Evolutionary conservation across 2,888 invertebrate species (phyloP).

Genomic region (Loripinus fragilis): DNA sequence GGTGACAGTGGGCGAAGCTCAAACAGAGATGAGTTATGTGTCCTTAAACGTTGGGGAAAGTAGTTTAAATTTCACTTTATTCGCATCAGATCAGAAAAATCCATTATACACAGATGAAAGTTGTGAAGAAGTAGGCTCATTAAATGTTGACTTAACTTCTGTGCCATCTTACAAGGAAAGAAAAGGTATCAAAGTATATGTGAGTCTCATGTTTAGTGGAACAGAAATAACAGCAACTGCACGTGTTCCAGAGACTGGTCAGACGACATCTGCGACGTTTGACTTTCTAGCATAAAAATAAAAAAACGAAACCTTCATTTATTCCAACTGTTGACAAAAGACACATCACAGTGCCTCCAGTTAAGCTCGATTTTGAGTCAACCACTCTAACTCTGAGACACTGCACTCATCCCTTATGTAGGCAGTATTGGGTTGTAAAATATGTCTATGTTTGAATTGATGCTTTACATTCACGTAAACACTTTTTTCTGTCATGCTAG

Average conservation of each 20-base stretch:
- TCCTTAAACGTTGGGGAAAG: not conserved
- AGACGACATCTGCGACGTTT: not conserved
- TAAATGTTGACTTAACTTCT: not conserved
- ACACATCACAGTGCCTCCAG: too few relatives aligned
- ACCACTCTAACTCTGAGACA: too few relatives aligned
- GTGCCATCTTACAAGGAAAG: not conserved
- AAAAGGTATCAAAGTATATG: not conserved
- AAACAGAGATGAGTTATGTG: not conserved
- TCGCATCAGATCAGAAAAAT: constrained; percentile 9
- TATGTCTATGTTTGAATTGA: too few relatives aligned
- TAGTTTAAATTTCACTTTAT: not conserved
- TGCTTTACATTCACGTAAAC: too few relatives aligned
- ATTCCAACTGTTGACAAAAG: too few relatives aligned
- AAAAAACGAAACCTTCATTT: too few relatives aligned
- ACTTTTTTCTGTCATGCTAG: too few relatives aligned
- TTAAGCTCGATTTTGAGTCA: too few relatives aligned
- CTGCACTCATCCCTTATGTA: too few relatives aligned
- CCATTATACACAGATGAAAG: constrained; percentile 16
- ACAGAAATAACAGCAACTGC: constrained; percentile 6
- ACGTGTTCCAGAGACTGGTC: not conserved
- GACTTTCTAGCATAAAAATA: not conserved
- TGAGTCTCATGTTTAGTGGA: constrained; percentile 9
- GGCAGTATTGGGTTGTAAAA: too few relatives aligned
- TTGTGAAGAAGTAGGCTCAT: not conserved
- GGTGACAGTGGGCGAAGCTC: constrained; percentile 18